Percentiles rank a stretch among this genome's conserved stretches.
Conservation (phyloP, 2,797 vertebrate species). For the Gobio occitaniae region DNA sequence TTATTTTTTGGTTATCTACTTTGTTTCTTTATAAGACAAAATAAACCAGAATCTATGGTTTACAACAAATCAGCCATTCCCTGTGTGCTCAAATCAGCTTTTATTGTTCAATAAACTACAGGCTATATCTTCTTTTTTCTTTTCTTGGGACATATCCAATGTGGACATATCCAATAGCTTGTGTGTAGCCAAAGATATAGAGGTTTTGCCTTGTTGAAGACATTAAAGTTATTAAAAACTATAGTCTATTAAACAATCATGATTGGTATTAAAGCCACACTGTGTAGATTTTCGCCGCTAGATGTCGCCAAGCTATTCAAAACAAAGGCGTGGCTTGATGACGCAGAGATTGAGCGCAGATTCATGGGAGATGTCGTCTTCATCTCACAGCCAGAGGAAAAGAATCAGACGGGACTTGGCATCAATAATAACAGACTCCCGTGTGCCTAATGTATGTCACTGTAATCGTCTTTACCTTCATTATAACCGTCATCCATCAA, state of each 20-base stretch:
- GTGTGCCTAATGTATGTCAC: no score
- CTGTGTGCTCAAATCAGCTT: not conserved
- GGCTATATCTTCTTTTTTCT: no score
- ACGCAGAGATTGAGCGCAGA: no score
- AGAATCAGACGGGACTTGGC: no score
- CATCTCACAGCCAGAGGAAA: no score
- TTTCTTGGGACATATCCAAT: not conserved
- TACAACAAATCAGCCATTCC: not conserved
- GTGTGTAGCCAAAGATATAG: not conserved
- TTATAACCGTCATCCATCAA: no score
- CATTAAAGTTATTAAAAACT: not conserved
- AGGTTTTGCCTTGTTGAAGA: not conserved
- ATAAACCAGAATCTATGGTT: not conserved
- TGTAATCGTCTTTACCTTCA: no score
- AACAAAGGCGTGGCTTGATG: no score
- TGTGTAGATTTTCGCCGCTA: no score
- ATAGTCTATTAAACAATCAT: not conserved
- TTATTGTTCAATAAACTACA: not conserved
- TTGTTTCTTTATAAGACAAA: constrained; percentile 11
- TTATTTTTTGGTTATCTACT: not conserved
- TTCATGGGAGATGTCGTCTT: no score
- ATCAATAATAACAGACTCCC: no score
- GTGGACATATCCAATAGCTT: not conserved
- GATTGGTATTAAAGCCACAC: not conserved
- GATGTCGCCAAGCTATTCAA: no score